A percentile compares a stretch with the other conserved stretches of the same genome.
Evolutionary conservation across 2,113 vertebrate genomes (phyloP).

Genomic region (Anser brachyrhynchus): DNA sequence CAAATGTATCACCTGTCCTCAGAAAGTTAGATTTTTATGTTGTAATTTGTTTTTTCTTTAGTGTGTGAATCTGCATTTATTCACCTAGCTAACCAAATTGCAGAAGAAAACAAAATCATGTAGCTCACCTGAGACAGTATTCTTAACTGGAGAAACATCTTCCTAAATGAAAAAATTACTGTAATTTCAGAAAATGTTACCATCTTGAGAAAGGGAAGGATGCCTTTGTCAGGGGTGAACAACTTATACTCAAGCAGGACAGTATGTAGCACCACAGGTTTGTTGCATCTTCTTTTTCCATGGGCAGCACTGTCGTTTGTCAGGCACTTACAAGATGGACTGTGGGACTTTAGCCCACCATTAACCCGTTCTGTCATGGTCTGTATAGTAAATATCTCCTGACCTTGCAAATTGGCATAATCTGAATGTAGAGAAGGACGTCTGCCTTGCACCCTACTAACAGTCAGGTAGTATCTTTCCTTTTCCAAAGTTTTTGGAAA

Average conservation of each 20-base stretch:
- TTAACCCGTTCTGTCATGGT: background rate
- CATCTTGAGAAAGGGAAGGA: background rate
- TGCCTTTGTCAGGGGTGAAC: background rate
- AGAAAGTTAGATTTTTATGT: background rate
- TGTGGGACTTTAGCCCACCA: background rate
- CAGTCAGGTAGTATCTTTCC: background rate
- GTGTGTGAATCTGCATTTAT: background rate
- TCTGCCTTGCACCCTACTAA: background rate
- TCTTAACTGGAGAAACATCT: background rate
- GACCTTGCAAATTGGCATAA: background rate
- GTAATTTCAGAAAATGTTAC: background rate
- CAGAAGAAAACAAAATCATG: background rate
- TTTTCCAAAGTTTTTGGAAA: background rate
- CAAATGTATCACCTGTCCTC: background rate
- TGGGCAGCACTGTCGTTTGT: background rate
- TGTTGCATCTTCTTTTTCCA: background rate
- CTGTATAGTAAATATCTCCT: background rate
- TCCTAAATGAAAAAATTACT: background rate
- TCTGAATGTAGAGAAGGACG: background rate
- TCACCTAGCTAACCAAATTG: background rate
- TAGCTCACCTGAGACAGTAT: background rate
- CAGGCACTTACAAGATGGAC: background rate
- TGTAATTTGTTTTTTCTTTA: background rate
- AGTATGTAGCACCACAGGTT: background rate
- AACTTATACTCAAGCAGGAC: background rate